Conservation (phyloP, 2,797 vertebrate genomes). For the Aulostomus chinensis region DNA sequence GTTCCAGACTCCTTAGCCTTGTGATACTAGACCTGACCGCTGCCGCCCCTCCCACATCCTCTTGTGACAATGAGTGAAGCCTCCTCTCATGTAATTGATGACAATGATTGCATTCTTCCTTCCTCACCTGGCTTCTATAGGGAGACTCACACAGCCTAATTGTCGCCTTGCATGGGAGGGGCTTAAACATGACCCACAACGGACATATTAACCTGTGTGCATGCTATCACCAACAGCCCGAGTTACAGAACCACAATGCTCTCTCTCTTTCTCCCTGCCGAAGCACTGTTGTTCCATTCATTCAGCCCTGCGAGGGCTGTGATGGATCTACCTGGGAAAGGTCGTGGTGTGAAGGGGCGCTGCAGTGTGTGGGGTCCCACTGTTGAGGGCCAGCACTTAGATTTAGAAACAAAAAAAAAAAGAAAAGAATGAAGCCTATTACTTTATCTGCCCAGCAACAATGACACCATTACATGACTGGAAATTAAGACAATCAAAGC, state of each 20-base stretch:
- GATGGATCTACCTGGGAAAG: conserved; percentile 73
- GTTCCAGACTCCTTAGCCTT: conserved; percentile 51
- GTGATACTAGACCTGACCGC: conserved; percentile 70
- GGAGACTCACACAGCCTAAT: conserved; percentile 57
- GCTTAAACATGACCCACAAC: conserved; percentile 54
- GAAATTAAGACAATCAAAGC: conserved; percentile 34
- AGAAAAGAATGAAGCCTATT: neutral
- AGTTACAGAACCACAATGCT: conserved; percentile 59
- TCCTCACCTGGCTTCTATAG: conserved; percentile 27
- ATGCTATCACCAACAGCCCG: conserved; percentile 51
- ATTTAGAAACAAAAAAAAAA: too few species aligned
- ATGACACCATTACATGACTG: too few species aligned
- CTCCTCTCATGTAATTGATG: conserved; percentile 57
- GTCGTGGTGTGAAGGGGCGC: conserved; percentile 27
- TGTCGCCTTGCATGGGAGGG: conserved; percentile 60
- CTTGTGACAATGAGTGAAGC: conserved; percentile 60
- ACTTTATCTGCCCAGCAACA: conserved; percentile 3
- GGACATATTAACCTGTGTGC: conserved; percentile 61
- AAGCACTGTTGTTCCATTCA: conserved; percentile 60
- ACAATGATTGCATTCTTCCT: conserved; percentile 70
- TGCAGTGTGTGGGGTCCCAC: conserved; percentile 45
- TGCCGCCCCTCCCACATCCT: conserved; percentile 65
- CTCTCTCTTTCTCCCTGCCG: conserved; percentile 38
- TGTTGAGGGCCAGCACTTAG: conserved; percentile 5
- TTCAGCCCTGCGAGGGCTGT: conserved; percentile 24